Conservation (phyloP, 2,113 vertebrate genomes). For the Xenus cinereus region DNA sequence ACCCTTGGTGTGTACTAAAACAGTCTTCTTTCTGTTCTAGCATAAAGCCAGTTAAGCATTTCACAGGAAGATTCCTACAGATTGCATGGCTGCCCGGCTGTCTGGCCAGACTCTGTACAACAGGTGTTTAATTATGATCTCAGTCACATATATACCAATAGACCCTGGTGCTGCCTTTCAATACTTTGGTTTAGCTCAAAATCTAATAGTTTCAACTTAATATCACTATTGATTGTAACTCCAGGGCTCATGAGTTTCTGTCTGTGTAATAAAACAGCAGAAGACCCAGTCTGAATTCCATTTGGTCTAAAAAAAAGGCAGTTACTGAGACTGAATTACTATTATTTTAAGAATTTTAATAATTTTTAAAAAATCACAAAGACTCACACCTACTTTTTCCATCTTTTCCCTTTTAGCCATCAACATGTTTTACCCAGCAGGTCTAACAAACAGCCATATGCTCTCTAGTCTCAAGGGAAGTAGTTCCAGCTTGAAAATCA, state of each 20-base stretch:
- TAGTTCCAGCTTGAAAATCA: constrained; percentile 65
- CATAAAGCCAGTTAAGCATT: background rate
- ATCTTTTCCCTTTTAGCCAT: background rate
- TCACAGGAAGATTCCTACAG: background rate
- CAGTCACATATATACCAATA: background rate
- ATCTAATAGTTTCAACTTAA: background rate
- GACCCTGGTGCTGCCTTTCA: background rate
- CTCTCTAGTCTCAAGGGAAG: constrained; percentile 48
- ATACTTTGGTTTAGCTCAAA: background rate
- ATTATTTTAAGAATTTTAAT: background rate
- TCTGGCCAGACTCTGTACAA: background rate
- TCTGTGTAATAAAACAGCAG: background rate
- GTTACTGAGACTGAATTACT: background rate
- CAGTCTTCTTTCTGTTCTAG: background rate
- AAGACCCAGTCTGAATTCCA: background rate
- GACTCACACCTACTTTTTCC: background rate
- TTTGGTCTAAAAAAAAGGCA: background rate
- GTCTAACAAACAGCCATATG: constrained; percentile 57
- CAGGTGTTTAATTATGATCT: constrained; percentile 30
- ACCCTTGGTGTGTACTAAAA: background rate
- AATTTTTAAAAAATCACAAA: background rate
- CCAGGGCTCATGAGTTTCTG: background rate
- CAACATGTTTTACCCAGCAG: constrained; percentile 33
- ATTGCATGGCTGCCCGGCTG: background rate
- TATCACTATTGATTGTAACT: background rate